A percentile compares a stretch with the other conserved stretches of the same genome.
phyloP scores from a whole-genome alignment of 2,113 vertebrate species.

The Erythrocebus patas region DNA sequence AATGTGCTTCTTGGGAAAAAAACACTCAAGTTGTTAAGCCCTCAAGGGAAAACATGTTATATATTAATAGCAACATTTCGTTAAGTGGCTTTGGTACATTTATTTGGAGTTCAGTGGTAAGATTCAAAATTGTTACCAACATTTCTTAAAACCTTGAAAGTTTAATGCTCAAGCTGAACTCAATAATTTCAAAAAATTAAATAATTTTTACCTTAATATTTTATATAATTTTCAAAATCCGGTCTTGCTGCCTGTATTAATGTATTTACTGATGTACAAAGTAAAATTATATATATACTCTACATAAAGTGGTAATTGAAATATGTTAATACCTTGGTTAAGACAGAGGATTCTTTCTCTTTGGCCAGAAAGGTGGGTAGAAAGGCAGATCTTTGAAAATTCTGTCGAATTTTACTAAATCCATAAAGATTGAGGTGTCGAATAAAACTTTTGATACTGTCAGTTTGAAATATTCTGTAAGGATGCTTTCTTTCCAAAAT shows the following conservation, averaged over 20 bases:
- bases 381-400: conserved; percentile 69
- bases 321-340: conserved; percentile 60
- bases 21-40: neutral
- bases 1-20: neutral
- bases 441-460: conserved; percentile 69
- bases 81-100: neutral
- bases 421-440: conserved; percentile 71
- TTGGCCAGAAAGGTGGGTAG: conserved; percentile 51
- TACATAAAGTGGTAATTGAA: neutral
- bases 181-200: neutral
- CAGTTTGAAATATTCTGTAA: conserved; percentile 67
- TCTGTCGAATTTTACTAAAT: conserved; percentile 68
- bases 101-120: neutral
- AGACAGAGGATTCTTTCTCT: conserved; percentile 57
- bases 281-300: neutral
- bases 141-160: neutral
- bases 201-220: neutral
- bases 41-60: neutral
- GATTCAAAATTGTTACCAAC: neutral
- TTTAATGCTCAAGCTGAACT: neutral
- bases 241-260: neutral
- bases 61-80: neutral
- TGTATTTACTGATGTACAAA: neutral
- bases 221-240: neutral
- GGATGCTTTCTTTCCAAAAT: conserved; percentile 45